Percentiles rank a stretch among this genome's conserved stretches.
These are phyloP conservation scores for Cephus rjabovi DNA, from an alignment of 2,888 invertebrate species.

Conservation along the genomic window DNA sequence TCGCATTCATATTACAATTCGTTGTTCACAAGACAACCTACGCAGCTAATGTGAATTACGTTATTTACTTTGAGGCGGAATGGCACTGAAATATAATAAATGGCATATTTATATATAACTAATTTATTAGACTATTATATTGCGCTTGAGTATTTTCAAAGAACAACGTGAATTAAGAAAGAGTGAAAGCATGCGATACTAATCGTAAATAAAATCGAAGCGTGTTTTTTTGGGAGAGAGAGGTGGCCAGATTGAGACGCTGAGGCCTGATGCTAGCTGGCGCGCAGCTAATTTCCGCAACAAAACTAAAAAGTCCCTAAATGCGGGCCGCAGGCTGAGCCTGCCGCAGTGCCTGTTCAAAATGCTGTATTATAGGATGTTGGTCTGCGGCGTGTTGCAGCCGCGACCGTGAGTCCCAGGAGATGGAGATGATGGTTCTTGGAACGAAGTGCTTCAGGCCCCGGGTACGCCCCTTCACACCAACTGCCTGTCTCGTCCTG, in stretches of 20 bases:
- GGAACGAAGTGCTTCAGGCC: not conserved
- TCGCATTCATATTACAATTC: too few species aligned
- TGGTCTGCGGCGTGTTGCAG: not conserved
- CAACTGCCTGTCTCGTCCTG: not conserved
- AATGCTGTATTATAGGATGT: not conserved
- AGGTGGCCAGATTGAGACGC: not conserved
- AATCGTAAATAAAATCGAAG: not conserved
- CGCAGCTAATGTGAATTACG: not conserved
- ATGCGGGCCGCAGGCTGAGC: not conserved
- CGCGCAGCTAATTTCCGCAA: constrained; percentile 9
- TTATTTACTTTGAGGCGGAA: not conserved
- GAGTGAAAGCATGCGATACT: not conserved
- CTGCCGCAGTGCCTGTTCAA: not conserved
- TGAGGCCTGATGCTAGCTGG: not conserved
- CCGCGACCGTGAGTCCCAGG: not conserved
- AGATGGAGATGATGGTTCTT: not conserved
- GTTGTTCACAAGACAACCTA: too few species aligned
- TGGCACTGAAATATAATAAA: not conserved
- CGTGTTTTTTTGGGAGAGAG: not conserved
- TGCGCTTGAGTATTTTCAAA: not conserved
- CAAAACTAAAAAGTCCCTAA: not conserved
- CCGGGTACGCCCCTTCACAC: not conserved
- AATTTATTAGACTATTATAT: not conserved
- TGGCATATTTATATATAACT: not conserved
- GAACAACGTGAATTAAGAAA: not conserved